Evolutionary conservation across 2,113 vertebrate genomes (phyloP).

Genomic region (Sebastes schlegelii): DNA sequence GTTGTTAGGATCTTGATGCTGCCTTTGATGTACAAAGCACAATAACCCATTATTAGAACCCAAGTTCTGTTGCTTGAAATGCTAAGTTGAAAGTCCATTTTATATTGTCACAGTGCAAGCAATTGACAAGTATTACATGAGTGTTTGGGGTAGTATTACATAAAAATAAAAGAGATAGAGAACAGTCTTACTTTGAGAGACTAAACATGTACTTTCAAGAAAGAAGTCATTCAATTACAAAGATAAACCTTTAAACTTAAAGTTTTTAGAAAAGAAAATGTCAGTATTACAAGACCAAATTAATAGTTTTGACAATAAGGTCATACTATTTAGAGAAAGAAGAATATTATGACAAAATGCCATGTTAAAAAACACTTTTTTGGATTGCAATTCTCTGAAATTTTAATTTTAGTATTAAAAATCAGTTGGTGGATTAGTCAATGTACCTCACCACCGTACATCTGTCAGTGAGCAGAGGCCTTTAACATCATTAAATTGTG

Average conservation of each 20-base stretch:
- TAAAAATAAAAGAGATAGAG: background rate
- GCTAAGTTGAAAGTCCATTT: slow-evolving; percentile 12
- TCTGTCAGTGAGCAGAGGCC: slow-evolving; percentile 19
- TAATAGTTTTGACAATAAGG: background rate
- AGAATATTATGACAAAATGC: background rate
- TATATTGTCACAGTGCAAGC: background rate
- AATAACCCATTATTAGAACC: slow-evolving; percentile 8
- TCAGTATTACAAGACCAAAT: background rate
- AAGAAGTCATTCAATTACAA: background rate
- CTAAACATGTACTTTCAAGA: background rate
- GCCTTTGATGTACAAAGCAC: slow-evolving; percentile 59
- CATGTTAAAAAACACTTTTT: background rate
- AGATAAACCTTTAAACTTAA: background rate
- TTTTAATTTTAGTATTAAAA: background rate
- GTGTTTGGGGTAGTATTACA: background rate
- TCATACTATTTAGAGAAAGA: background rate
- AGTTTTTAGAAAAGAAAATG: background rate
- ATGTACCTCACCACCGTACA: background rate
- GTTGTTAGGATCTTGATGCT: slow-evolving; percentile 2
- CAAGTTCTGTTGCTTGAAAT: slow-evolving; percentile 24
- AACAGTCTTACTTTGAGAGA: background rate
- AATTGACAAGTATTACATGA: background rate
- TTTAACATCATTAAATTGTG: slow-evolving; percentile 25
- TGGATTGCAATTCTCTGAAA: slow-evolving; percentile 5
- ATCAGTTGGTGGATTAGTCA: background rate